Conservation (phyloP, 1,140 invertebrate species). For the Nebria ingens region DNA sequence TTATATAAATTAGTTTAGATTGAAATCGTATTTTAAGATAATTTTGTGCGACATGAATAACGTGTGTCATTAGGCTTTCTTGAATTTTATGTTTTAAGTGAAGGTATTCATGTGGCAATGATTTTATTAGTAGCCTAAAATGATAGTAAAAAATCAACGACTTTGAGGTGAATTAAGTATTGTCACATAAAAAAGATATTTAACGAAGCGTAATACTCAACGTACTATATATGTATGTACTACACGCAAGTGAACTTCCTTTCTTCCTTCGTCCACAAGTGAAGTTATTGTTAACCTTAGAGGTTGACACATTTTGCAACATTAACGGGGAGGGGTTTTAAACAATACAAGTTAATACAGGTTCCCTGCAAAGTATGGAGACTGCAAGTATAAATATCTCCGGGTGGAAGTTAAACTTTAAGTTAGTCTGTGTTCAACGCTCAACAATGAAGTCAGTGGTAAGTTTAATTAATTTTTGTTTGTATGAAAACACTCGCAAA, state of each 20-base stretch:
- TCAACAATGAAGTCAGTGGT: slow-evolving; percentile 2
- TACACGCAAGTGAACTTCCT: background rate
- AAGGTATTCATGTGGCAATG: no score
- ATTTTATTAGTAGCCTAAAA: no score
- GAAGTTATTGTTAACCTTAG: slow-evolving; percentile 3
- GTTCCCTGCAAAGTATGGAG: background rate
- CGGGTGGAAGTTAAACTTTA: background rate
- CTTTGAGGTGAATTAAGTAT: slow-evolving; percentile 2
- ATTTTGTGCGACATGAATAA: no score
- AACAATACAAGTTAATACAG: background rate
- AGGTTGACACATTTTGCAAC: slow-evolving; percentile 7
- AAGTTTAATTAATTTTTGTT: slow-evolving; percentile 10
- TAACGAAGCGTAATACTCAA: background rate
- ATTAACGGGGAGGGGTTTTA: background rate
- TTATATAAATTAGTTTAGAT: no score
- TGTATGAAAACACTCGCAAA: background rate
- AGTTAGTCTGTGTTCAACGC: background rate
- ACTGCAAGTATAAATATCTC: background rate
- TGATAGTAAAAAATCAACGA: slow-evolving; percentile 1
- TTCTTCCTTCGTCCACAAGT: background rate
- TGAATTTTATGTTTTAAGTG: no score
- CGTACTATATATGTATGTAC: background rate
- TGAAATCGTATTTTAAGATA: no score
- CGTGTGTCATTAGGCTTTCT: no score
- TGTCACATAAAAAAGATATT: background rate